phyloP scores from a whole-genome alignment of 2,797 vertebrate species.

The Alca torda region DNA sequence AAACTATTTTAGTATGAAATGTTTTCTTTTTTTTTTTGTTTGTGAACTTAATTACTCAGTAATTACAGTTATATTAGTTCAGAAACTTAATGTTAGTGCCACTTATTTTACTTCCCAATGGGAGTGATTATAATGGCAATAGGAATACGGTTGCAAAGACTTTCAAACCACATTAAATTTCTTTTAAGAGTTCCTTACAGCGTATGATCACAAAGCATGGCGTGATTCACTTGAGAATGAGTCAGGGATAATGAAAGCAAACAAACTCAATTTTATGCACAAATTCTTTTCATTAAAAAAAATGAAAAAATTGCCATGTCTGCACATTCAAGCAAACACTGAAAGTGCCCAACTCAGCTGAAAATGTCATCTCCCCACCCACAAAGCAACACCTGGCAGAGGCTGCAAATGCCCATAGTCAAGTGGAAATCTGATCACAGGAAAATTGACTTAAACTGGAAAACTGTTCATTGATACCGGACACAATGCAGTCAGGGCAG shows the following conservation, averaged over 20 bases:
- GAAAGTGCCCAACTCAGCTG: not conserved
- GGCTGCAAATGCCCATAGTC: not conserved
- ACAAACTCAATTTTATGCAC: not conserved
- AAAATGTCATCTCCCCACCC: accelerated
- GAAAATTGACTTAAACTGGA: not conserved
- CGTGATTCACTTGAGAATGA: not conserved
- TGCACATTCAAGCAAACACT: not conserved
- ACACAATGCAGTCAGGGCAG: not conserved
- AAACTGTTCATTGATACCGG: not conserved
- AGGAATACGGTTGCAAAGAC: not conserved
- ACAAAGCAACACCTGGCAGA: not conserved
- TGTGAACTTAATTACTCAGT: not conserved
- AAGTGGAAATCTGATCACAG: not conserved
- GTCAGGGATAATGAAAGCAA: not conserved
- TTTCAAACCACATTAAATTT: not conserved
- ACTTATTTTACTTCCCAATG: not conserved
- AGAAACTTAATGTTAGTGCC: not conserved
- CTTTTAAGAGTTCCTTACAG: not conserved
- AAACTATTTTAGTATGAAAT: not conserved
- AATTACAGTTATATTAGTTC: not conserved
- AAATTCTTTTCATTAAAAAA: not conserved
- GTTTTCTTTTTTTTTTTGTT: not conserved
- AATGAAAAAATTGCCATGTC: accelerated
- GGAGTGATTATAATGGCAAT: not conserved
- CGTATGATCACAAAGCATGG: accelerated